These are phyloP conservation scores for Morone saxatilis DNA, from an alignment of 2,113 vertebrate genomes.

Conservation along the genomic window DNA sequence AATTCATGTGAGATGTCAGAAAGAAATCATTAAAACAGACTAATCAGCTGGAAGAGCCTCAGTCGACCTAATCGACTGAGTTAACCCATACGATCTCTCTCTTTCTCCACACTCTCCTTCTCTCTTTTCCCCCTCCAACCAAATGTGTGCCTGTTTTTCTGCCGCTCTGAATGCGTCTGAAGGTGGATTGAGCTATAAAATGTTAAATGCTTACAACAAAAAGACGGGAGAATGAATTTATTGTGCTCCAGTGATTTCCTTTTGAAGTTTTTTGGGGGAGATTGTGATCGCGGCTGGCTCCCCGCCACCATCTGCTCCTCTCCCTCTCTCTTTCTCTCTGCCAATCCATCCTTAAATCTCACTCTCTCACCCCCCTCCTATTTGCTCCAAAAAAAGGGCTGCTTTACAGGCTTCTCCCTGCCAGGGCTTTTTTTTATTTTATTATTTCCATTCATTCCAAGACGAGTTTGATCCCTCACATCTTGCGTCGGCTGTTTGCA, in stretches of 20 bases:
- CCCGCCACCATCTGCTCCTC: conserved; percentile 33
- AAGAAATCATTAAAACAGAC: conserved; percentile 10
- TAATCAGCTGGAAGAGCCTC: conserved; percentile 3
- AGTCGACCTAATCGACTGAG: background rate
- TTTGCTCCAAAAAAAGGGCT: conserved; percentile 11
- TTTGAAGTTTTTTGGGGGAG: conserved; percentile 32
- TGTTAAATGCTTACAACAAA: background rate
- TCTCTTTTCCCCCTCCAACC: background rate
- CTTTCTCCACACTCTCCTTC: background rate
- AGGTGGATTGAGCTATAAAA: conserved; percentile 11
- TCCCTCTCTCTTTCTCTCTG: conserved; percentile 17
- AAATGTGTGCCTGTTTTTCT: background rate
- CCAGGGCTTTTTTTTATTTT: background rate
- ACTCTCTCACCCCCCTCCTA: background rate
- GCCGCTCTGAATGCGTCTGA: background rate
- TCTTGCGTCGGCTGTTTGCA: conserved; percentile 4
- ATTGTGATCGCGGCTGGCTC: conserved; percentile 21
- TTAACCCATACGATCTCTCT: background rate
- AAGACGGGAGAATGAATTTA: conserved; percentile 10
- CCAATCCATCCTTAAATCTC: conserved; percentile 41
- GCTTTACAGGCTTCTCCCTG: background rate
- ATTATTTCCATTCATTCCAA: background rate
- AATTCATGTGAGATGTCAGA: conserved; percentile 25
- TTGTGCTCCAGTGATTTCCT: conserved; percentile 35
- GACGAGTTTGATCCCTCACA: conserved; percentile 13